phyloP scores from a whole-genome alignment of 2,113 vertebrate species.

The Oryzias celebensis region DNA sequence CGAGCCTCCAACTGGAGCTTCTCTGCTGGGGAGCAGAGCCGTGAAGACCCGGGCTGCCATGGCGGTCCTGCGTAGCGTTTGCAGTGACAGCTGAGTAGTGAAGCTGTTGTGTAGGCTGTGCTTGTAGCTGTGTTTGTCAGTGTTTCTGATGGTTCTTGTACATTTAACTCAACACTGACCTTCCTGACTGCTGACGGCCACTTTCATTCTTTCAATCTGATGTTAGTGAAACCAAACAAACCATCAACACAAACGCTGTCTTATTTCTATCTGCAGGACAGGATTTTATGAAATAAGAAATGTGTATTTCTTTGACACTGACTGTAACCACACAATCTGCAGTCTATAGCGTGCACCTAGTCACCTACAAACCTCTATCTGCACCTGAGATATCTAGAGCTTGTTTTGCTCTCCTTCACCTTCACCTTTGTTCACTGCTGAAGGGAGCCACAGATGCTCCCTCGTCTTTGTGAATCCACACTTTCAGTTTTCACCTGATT shows the following conservation, averaged over 20 bases:
- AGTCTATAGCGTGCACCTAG: constrained; percentile 49
- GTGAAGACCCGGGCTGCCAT: constrained; percentile 19
- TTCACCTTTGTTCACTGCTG: constrained; percentile 6
- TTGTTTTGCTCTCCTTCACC: too few species aligned
- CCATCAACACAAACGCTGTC: background rate
- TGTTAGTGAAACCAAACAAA: too few species aligned
- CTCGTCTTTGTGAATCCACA: background rate
- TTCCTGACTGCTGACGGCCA: constrained; percentile 20
- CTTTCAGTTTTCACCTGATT: too few species aligned
- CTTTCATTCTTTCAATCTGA: background rate
- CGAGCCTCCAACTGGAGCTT: background rate
- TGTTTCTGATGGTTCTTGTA: constrained; percentile 44
- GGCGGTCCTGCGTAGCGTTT: constrained; percentile 47
- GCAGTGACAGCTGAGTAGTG: constrained; percentile 31
- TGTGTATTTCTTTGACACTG: constrained; percentile 53
- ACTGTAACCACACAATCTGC: constrained; percentile 56
- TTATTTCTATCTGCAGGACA: constrained; percentile 35
- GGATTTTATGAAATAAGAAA: constrained; percentile 29
- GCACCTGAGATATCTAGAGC: too few species aligned
- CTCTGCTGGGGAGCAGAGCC: constrained; percentile 10
- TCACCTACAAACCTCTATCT: background rate
- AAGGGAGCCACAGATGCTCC: background rate
- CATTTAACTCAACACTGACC: constrained; percentile 31
- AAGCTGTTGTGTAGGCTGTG: constrained; percentile 36
- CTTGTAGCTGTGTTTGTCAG: constrained; percentile 45